Base-by-base conservation (phyloP, 2,113 vertebrate species). In the Cheilinus undulatus region DNA sequence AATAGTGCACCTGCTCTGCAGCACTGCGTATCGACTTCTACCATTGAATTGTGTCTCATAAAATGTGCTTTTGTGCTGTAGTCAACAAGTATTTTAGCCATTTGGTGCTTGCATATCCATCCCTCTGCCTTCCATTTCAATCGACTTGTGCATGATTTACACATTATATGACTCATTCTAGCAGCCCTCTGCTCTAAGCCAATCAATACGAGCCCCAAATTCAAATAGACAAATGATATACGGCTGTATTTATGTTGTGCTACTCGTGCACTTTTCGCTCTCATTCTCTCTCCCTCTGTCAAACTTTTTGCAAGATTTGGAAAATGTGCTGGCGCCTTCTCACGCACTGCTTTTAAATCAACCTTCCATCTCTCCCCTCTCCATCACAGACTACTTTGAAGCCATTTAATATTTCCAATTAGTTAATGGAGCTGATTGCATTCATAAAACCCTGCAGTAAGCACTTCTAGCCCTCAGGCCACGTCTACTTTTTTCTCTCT, bases 371-470 rank as follows among this genome's bases (percentile, higher is more conserved):
- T 45, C 45, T 72, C 49, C 36, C 46, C 54, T 62, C 78, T 87
- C 86, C 67, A 82, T 85, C 80, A 73, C 79, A 78, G 79, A 71
- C 85, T 84, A 76, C 82, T 87, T 84, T 90, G 80, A 84, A 90
- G 85, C 86, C 73, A 72, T 93, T 92, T 91, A 92, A 93, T 94
- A 93, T 93, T 92, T 93, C 91, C 93, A 92, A 93, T 94, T 93
- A 92, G 91, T 91, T 93, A 94, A 94, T 93, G 92, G 91, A 88
- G 76, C 79, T 73, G 78, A 90, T 93, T 90, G 83, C 86, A 61
- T 90, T 90, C 85, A 88, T 89, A 89, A 90, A 92, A 88, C 69
- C 76, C 88, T 77, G 86, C 77, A 54, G 89, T 93, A 92, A 92
- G 93, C 92, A 88, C 85, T 92, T 91, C 63, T 75, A 73, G 80